Base-by-base conservation (phyloP, 2,888 invertebrate species). In the Auanema sp. region DNA sequence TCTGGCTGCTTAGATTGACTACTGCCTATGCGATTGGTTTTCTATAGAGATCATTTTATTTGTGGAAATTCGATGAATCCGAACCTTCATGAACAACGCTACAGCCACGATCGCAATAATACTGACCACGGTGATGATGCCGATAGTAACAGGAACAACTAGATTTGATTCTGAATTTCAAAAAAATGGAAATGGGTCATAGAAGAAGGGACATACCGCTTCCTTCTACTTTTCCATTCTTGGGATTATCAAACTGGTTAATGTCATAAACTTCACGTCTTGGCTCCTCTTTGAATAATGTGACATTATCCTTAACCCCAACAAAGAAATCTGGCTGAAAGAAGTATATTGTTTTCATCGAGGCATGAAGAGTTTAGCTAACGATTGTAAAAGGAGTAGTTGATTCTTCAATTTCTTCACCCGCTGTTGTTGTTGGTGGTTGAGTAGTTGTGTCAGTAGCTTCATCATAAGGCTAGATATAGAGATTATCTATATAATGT, bases 371-470 rank as follows among this genome's bases (percentile, higher is more conserved):
- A n/a, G n/a, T 43, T 60, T 41, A 59, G 58, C 70, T 65, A 21
- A 73, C 73, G 57, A 74, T 63, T 49, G 63, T 69, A 44, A 74
- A 60, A 14, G 33, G 58, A 1, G 74, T 71, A 1, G 78, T 74
- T 16, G 73, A 58, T 41, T 74, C 77, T 24, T 68, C 73, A 8
- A 58, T 61, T 8, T 42, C 55, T 18, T 63, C 64, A 10, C 64
- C 59, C 11, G 57, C 64, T 23, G 66, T 40, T 10, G 75, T 77
- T 6, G 73, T 73, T 5, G 77, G 54, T 10, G 68, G 47, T 1
- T 65, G 61, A 2, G 78, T 77, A 14, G 79, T 83, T 0, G 80
- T 79, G 60, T 78, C 79, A 4, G 61, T 12, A 10, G 47, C 41
- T 47, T 75, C 74, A 56, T 79, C 70, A 64, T 79, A 82, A 14